These are phyloP conservation scores for Lamprotornis superbus DNA, from an alignment of 2,113 vertebrate genomes.

Conservation along the genomic window DNA sequence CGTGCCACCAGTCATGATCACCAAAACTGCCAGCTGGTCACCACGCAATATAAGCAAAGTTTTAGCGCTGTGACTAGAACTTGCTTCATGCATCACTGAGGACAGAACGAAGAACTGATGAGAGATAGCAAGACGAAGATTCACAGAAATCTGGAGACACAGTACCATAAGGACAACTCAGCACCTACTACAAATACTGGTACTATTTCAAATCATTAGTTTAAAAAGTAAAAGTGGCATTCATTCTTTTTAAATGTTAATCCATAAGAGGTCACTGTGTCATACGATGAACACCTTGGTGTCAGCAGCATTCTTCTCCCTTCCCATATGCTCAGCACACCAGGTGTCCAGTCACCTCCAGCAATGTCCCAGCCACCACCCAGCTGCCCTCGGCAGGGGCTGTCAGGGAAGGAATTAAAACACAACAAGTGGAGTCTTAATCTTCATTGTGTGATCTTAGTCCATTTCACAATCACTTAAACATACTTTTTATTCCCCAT, in stretches of 20 bases:
- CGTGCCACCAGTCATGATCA: accelerated
- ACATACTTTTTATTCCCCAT: not conserved
- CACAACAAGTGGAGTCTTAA: not conserved
- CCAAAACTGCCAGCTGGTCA: not conserved
- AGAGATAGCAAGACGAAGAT: not conserved
- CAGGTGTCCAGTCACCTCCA: not conserved
- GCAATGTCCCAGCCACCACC: not conserved
- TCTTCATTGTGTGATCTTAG: not conserved
- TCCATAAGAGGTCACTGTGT: not conserved
- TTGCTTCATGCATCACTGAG: not conserved
- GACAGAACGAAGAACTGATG: not conserved
- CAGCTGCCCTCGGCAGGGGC: not conserved
- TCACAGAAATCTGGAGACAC: not conserved
- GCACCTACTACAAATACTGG: not conserved
- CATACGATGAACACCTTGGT: not conserved
- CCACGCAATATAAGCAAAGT: not conserved
- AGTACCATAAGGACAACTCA: not conserved
- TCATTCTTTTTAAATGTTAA: not conserved
- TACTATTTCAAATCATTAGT: not conserved
- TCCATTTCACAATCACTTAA: not conserved
- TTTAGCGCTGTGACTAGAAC: not conserved
- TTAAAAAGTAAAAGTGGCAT: not conserved
- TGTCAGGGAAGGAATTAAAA: not conserved
- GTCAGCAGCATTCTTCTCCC: not conserved
- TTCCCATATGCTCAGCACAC: not conserved